phyloP scores from a whole-genome alignment of 2,888 invertebrate species.

The Odiellus spinosus region DNA sequence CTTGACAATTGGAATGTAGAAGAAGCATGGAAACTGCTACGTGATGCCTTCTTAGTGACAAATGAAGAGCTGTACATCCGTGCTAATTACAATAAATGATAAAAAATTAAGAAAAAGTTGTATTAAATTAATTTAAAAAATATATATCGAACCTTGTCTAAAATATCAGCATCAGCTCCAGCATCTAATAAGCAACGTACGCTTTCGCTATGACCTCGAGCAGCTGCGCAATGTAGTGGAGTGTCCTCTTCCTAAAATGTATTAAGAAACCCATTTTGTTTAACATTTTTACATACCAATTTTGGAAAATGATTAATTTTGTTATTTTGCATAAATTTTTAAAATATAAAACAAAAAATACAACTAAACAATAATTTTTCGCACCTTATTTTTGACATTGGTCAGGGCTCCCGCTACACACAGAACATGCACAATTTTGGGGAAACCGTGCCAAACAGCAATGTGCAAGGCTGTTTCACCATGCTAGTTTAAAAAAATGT shows the following conservation, averaged over 20 bases:
- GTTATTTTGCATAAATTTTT: background rate
- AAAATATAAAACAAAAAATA: slow-evolving; percentile 1
- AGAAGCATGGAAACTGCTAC: slow-evolving; percentile 41
- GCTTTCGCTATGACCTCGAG: slow-evolving; percentile 38
- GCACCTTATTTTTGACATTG: slow-evolving; percentile 31
- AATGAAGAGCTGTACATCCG: slow-evolving; percentile 40
- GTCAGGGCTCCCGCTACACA: slow-evolving; percentile 30
- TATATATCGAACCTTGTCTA: slow-evolving; percentile 31
- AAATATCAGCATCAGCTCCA: slow-evolving; percentile 35
- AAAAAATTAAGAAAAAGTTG: background rate
- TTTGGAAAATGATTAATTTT: background rate
- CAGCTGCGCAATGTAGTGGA: slow-evolving; percentile 37
- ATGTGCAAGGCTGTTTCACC: slow-evolving; percentile 39
- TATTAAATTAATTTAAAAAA: background rate
- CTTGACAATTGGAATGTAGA: slow-evolving; percentile 43
- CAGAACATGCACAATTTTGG: slow-evolving; percentile 29
- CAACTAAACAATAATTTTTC: slow-evolving; percentile 5
- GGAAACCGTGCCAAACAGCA: slow-evolving; percentile 38
- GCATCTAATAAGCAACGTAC: slow-evolving; percentile 35
- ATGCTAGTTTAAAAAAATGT: slow-evolving; percentile 27
- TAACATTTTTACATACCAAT: background rate
- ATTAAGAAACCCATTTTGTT: slow-evolving; percentile 1
- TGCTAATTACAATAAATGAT: background rate
- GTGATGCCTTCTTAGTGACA: slow-evolving; percentile 41
- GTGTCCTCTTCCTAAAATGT: slow-evolving; percentile 37